Evolutionary conservation across 1,140 invertebrate genomes (phyloP).

Genomic region (Bathynomus jamesi): DNA sequence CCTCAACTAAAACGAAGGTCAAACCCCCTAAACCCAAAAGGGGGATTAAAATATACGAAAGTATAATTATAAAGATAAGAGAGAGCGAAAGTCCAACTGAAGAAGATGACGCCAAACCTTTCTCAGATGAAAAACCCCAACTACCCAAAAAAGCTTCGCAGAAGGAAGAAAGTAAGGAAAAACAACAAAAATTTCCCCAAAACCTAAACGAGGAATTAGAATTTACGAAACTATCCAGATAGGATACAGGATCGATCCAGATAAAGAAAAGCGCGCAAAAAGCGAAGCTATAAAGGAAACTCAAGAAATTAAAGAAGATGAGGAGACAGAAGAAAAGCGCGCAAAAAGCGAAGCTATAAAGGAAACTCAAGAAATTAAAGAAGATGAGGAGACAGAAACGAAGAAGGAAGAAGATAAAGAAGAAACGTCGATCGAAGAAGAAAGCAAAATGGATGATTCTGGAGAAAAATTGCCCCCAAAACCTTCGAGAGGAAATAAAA

Average conservation of each 20-base stretch:
- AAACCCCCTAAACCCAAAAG: slow-evolving; percentile 12
- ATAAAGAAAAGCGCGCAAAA: too few species aligned
- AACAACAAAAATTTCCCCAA: not conserved
- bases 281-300: too few species aligned
- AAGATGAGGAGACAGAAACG: not conserved
- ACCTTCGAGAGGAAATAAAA: slow-evolving; percentile 15
- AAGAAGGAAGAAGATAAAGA: not conserved
- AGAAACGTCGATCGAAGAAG: not conserved
- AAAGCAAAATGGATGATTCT: not conserved
- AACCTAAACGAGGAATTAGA: slow-evolving; percentile 6
- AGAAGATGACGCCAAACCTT: not conserved
- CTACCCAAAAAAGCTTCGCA: too few species aligned
- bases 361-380: not conserved
- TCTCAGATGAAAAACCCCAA: not conserved
- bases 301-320: not conserved
- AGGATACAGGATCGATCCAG: not conserved
- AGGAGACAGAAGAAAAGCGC: slow-evolving; percentile 6
- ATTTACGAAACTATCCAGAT: slow-evolving; percentile 11
- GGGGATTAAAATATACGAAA: slow-evolving; percentile 24
- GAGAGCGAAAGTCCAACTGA: not conserved
- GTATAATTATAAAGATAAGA: not conserved
- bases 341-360: too few species aligned
- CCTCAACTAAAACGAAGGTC: not conserved
- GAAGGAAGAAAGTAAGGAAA: not conserved
- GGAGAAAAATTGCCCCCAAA: not conserved